These are phyloP conservation scores for Aquatica leii DNA, from an alignment of 2,888 invertebrate species.

Conservation along the genomic window DNA sequence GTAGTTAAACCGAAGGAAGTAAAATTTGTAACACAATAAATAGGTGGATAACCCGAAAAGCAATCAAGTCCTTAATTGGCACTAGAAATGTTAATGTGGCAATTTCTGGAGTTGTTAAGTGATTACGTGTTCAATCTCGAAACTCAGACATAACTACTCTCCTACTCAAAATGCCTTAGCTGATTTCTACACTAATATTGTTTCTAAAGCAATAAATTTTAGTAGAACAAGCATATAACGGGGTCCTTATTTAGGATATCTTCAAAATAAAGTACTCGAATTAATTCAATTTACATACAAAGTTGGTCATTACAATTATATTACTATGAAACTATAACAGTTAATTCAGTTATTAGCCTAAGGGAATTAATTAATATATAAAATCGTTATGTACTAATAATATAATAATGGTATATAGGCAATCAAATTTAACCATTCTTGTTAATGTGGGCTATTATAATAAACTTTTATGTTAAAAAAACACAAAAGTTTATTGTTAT, in stretches of 20 bases:
- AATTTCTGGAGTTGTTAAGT: conserved; percentile 21
- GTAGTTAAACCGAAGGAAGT: too few relatives aligned
- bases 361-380: conserved; percentile 6
- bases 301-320: conserved; percentile 1
- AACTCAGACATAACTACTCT: conserved; percentile 14
- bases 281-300: not conserved
- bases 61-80: conserved; percentile 18
- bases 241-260: not conserved
- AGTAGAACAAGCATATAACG: not conserved
- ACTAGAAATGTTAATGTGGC: conserved; percentile 18
- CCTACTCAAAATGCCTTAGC: conserved; percentile 12
- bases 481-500: too few relatives aligned
- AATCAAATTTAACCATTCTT: not conserved
- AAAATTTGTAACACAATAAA: conserved; percentile 1
- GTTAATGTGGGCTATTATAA: not conserved
- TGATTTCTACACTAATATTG: conserved; percentile 1
- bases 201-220: conserved; percentile 5
- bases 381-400: not conserved
- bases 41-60: conserved; percentile 6
- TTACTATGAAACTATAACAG: conserved; percentile 7
- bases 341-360: conserved; percentile 6
- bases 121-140: conserved; percentile 19
- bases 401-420: not conserved
- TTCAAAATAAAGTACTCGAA: not conserved
- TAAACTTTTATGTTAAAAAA: not conserved